These are phyloP conservation scores for Promerops cafer DNA, from an alignment of 2,113 vertebrate species.

Conservation along the genomic window DNA sequence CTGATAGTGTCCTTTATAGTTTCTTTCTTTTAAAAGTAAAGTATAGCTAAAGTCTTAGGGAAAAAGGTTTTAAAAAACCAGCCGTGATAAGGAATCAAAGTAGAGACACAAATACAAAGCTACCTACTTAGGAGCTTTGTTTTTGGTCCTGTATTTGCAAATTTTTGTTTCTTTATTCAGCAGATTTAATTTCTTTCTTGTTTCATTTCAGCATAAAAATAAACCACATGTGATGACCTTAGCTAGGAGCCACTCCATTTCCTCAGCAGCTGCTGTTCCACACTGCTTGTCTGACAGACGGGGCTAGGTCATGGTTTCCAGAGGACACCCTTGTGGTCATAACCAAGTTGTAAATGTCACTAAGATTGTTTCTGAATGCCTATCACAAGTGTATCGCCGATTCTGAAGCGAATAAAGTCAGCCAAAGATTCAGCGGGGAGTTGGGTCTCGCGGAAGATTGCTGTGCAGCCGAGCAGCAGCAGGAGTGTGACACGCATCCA, in stretches of 20 bases:
- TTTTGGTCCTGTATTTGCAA: neutral
- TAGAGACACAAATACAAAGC: neutral
- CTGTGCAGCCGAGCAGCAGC: conserved; percentile 55
- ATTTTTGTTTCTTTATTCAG: conserved; percentile 6
- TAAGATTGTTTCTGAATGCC: conserved; percentile 46
- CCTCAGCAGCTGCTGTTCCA: conserved; percentile 71
- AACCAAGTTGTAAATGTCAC: conserved; percentile 70
- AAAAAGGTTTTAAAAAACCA: neutral
- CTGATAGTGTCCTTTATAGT: neutral
- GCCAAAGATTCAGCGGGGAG: conserved; percentile 71
- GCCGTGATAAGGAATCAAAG: accelerated
- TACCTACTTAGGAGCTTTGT: neutral
- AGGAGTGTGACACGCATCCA: conserved; percentile 59
- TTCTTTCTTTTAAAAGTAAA: neutral
- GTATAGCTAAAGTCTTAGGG: neutral
- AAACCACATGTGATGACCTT: conserved; percentile 75
- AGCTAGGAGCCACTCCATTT: conserved; percentile 74
- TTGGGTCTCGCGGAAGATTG: conserved; percentile 38
- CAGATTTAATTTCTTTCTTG: conserved; percentile 17
- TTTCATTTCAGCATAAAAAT: conserved; percentile 47
- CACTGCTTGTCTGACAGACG: conserved; percentile 69
- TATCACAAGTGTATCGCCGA: conserved; percentile 67
- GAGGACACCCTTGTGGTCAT: conserved; percentile 68
- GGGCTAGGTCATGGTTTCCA: conserved; percentile 68
- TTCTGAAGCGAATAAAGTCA: conserved; percentile 71